Conservation (phyloP, 2,113 vertebrate species). For the Toxostoma redivivum region DNA sequence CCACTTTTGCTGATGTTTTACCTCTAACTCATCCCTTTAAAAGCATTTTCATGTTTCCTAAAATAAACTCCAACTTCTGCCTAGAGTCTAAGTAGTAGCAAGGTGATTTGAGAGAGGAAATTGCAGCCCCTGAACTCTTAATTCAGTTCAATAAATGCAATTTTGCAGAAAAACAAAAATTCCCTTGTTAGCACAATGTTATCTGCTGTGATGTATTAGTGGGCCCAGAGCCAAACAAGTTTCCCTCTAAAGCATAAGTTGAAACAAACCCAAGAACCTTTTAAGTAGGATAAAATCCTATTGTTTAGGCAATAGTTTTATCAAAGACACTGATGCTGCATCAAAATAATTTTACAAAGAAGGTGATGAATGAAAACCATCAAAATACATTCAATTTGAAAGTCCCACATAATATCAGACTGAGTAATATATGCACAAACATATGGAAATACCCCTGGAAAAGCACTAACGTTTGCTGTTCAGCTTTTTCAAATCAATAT, state of each 20-base stretch:
- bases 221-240: background rate
- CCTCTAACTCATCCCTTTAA: slow-evolving; percentile 68
- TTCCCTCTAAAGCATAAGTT: background rate
- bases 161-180: slow-evolving; percentile 52
- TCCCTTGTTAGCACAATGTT: slow-evolving; percentile 31
- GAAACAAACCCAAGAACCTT: background rate
- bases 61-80: slow-evolving; percentile 68
- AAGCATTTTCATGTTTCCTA: slow-evolving; percentile 77
- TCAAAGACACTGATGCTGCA: background rate
- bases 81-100: slow-evolving; percentile 50
- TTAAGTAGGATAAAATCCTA: background rate
- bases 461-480: background rate
- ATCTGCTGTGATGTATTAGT: background rate
- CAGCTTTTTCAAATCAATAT: background rate
- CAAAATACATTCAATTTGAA: background rate
- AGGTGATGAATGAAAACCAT: background rate
- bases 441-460: background rate
- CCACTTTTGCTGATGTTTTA: slow-evolving; percentile 68
- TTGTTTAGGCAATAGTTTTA: background rate
- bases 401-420: background rate
- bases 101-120: slow-evolving; percentile 57
- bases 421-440: background rate
- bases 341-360: background rate
- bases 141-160: slow-evolving; percentile 61
- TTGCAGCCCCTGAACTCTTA: slow-evolving; percentile 39